Base-by-base conservation (phyloP, 2,113 vertebrate genomes). In the Varanus salvator region DNA sequence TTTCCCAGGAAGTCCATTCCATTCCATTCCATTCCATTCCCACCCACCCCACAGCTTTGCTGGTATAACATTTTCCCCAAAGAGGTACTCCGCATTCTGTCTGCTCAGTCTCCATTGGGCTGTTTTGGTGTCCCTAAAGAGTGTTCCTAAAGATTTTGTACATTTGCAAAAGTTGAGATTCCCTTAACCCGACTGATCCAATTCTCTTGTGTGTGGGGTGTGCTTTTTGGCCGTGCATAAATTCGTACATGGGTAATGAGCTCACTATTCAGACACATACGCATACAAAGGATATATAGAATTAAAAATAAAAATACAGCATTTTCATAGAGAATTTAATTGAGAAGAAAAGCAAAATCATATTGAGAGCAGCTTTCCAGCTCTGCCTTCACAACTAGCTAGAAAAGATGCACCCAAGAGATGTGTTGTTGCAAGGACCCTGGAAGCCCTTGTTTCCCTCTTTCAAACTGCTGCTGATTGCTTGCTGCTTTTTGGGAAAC, bases 341-440 rank as follows among this genome's bases (percentile, higher is more conserved):
- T n/a, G 9, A 9, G 11, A n/a, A 38, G 15, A n/a, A 50, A 69
- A 80, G 15, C 12, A 50, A 14, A 31, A 17, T 80, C 3, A 31
- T 31, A 21, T 29, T 31, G 27, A 80, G 23, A n/a, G 12, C 1
- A 52, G 74, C 0, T 1, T 68, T 0, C 78, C 3, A 0, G 1
- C 57, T 0, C 1, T 23, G 86, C 89, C 88, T 83, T 23, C 82
- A 27, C 38, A 87, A 93, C 54, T 89, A 94, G 92, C 82, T 89
- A 90, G 92, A 92, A 90, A 93, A 81, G 92, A 89, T 85, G 92
- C 6, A 64, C 91, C 94, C 77, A 84, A 90, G 93, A 29, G 95
- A 94, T 31, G 72, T 88, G 89, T 84, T 87, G 2, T 15, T 50
- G 50, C 34, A 72, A 1, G 84, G 7, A 90, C 85, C 86, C 54